phyloP scores from a whole-genome alignment of 2,113 vertebrate genomes.

The Salvelinus alpinus region DNA sequence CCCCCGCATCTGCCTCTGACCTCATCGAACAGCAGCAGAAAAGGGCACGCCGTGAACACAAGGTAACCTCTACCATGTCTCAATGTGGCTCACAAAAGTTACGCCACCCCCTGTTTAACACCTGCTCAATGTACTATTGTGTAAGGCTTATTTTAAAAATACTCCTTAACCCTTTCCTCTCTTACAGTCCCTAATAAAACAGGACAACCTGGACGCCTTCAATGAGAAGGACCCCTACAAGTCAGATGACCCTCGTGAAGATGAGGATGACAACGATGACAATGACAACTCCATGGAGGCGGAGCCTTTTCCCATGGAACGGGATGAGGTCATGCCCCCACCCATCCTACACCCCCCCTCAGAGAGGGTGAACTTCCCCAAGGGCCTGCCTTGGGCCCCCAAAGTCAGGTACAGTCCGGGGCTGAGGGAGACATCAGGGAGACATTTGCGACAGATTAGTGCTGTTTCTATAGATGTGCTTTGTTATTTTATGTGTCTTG shows the following conservation, averaged over 20 bases:
- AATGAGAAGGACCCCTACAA: constrained; percentile 97
- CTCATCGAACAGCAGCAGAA: constrained; percentile 98
- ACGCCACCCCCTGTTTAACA: no score
- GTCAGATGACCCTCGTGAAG: constrained; percentile 88
- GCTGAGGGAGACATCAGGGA: no score
- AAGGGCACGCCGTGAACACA: constrained; percentile 90
- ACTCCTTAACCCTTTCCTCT: not conserved
- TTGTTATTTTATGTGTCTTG: not conserved
- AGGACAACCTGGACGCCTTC: constrained; percentile 97
- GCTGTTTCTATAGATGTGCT: not conserved
- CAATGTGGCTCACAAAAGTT: not conserved
- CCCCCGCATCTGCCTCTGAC: constrained; percentile 93
- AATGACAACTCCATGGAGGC: constrained; percentile 89
- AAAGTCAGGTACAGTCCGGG: constrained; percentile 86
- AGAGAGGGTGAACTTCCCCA: constrained; percentile 90
- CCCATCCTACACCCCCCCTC: constrained; percentile 86
- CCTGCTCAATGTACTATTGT: no score
- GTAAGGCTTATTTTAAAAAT: not conserved
- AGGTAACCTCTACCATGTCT: constrained; percentile 69
- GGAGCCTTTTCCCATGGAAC: constrained; percentile 89
- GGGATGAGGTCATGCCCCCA: constrained; percentile 95
- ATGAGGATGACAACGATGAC: constrained; percentile 95
- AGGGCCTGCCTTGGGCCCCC: constrained; percentile 95
- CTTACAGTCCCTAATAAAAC: constrained; percentile 89
- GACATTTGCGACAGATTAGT: no score